These are phyloP conservation scores for Pteropus rufus DNA, from an alignment of 2,797 vertebrate genomes.

Conservation along the genomic window DNA sequence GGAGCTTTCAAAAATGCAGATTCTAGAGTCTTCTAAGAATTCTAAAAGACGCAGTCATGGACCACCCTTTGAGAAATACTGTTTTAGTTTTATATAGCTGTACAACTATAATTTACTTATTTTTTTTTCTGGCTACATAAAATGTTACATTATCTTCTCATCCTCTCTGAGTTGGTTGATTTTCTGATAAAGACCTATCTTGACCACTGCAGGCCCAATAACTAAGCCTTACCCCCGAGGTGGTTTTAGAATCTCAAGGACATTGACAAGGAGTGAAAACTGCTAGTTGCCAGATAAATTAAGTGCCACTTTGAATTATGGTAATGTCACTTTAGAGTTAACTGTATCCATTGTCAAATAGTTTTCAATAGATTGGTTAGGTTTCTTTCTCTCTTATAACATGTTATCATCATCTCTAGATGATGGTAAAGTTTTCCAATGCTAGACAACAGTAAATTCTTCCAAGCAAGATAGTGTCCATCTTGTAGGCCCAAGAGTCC, in stretches of 20 bases:
- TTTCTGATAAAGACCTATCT: not conserved
- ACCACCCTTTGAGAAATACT: not conserved
- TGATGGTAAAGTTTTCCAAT: not conserved
- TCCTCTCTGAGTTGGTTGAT: not conserved
- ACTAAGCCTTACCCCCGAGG: not conserved
- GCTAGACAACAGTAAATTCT: not conserved
- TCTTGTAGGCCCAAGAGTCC: not conserved
- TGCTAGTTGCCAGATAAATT: not conserved
- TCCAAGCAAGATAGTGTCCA: not conserved
- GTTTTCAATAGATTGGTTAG: not conserved
- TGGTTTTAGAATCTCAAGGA: not conserved
- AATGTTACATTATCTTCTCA: not conserved
- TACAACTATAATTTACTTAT: not conserved
- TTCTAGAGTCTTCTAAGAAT: not conserved
- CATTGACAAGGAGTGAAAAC: not conserved
- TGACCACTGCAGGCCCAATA: not conserved
- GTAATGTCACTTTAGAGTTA: not conserved
- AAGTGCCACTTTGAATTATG: not conserved
- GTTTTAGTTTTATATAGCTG: not conserved
- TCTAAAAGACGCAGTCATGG: not conserved
- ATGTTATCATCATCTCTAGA: not conserved
- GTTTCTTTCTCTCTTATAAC: not conserved
- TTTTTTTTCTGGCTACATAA: not conserved
- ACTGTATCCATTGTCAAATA: not conserved
- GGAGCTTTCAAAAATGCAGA: not conserved